Evolutionary conservation across 2,113 vertebrate species (phyloP), one percentile per base, ranked within the genome.

Genomic region (Xiphophorus hellerii): DNA sequence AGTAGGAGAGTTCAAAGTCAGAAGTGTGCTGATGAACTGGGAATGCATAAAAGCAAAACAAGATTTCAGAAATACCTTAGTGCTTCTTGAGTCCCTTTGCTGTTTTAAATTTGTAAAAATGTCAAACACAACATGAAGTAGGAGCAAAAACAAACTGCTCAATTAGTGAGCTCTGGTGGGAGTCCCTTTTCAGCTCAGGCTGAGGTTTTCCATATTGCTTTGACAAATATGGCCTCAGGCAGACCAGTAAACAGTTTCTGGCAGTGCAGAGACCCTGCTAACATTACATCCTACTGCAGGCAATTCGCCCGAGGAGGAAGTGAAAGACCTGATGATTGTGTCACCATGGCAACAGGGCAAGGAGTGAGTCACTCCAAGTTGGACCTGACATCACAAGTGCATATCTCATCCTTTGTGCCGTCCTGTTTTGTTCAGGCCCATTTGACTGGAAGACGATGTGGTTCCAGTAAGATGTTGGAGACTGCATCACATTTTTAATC

Each of bases 261-360:
- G 77, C 78, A 68, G 62, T 20, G 62, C 69, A 65, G 71, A 58
- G 37, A 27, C 84, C 66, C 80, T 80, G 17, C 74, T 66, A 78
- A 28, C 61, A 27, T 84, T 82, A 76, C 64, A 82, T 85, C 87
- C 67, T 71, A 83, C 82, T 79, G 80, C 80, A 74, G 80, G 74
- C 76, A 39, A 71, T 87, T 76, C n/a, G 74, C 82, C 69, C 11
- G 4, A 74, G 74, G 74, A 84, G 81, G 62, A 67, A 78, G 69
- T 66, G 76, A 85, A 82, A 86, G 63, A 73, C 82, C 10, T 54
- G 69, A 87, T 76, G 71, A 70, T 71, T 71, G 62, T 74, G 68
- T 91, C 81, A 54, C 90, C 85, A 90, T 92, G 84, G 89, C 87
- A 91, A 91, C 90, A 71, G 71, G 58, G 84, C 73, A 80, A 72